These are phyloP conservation scores for Pollenia griseotomentosa DNA, from an alignment of 2,888 invertebrate species.

Conservation along the genomic window DNA sequence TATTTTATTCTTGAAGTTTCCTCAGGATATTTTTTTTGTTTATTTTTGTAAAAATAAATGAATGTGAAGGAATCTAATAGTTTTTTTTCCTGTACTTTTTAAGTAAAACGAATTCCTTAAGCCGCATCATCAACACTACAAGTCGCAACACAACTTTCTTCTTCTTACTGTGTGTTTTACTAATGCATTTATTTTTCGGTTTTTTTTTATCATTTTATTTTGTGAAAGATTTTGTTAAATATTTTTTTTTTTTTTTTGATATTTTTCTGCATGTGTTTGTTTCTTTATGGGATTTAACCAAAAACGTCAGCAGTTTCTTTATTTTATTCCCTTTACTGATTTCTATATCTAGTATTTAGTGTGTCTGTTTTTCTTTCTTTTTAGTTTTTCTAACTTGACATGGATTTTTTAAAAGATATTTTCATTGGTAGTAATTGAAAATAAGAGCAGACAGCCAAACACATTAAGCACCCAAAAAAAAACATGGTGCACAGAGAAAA, in stretches of 20 bases:
- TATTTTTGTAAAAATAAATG: constrained; percentile 39
- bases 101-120: constrained; percentile 51
- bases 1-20: constrained; percentile 2
- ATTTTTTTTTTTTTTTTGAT: not conserved
- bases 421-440: constrained; percentile 67
- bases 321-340: constrained; percentile 56
- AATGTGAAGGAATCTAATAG: constrained; percentile 40
- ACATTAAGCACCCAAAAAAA: constrained; percentile 46
- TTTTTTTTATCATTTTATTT: constrained; percentile 17
- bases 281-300: constrained; percentile 54
- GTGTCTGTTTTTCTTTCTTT: constrained; percentile 6
- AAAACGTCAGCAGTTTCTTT: constrained; percentile 68
- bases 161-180: constrained; percentile 25
- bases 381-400: constrained; percentile 57
- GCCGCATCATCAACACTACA: constrained; percentile 60
- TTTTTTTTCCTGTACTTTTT: not conserved
- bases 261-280: constrained; percentile 22
- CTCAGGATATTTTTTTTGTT: constrained; percentile 33
- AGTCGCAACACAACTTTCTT: constrained; percentile 14
- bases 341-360: constrained; percentile 32
- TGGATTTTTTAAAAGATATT: constrained; percentile 54
- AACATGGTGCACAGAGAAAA: constrained; percentile 3
- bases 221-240: constrained; percentile 26
- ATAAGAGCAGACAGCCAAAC: constrained; percentile 62
- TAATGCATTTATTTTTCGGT: constrained; percentile 63